Evolutionary conservation across 2,113 vertebrate genomes (phyloP).

Genomic region (Australoheros scitulus): DNA sequence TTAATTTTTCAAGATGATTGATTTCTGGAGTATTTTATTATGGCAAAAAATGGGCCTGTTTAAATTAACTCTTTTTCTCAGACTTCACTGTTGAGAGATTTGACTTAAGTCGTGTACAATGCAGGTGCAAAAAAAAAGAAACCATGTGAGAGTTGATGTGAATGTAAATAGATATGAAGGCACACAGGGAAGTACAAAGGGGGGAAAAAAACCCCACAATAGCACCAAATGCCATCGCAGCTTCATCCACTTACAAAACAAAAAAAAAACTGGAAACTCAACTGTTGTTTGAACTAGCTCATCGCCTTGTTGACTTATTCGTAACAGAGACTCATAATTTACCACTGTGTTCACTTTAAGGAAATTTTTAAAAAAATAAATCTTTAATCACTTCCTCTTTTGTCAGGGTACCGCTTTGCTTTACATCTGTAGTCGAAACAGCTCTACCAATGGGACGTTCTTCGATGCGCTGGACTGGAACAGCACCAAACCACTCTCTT

Average conservation of each 20-base stretch:
- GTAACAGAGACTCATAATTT: not conserved
- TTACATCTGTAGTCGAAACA: slow-evolving; percentile 39
- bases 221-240: not conserved
- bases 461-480: not conserved
- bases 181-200: no score
- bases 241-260: not conserved
- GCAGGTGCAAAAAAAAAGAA: no score
- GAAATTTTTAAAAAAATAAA: not conserved
- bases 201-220: no score
- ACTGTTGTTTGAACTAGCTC: not conserved
- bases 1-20: no score
- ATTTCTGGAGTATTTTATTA: no score
- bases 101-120: no score
- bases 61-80: no score
- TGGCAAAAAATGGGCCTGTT: no score
- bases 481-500: accelerated
- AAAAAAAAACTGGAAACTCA: not conserved
- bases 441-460: not conserved
- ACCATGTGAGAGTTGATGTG: no score
- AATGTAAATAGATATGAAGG: no score
- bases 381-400: not conserved
- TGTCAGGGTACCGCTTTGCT: slow-evolving; percentile 13
- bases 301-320: not conserved
- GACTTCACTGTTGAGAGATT: no score
- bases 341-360: not conserved